Evolutionary conservation across 2,797 vertebrate genomes (phyloP).

Genomic region (Bradypus variegatus): DNA sequence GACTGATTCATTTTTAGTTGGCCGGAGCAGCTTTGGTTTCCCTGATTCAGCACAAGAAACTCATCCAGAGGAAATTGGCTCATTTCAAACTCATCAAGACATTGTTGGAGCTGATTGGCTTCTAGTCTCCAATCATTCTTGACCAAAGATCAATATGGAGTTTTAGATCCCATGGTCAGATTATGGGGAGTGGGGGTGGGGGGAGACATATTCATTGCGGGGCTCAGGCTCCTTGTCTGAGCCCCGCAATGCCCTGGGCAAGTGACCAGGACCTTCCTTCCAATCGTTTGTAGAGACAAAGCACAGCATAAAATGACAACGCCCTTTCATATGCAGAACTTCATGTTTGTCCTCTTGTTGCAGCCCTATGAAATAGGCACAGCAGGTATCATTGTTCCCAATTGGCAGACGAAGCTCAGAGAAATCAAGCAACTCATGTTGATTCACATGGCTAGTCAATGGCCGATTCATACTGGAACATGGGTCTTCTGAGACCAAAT

Average conservation of each 20-base stretch:
- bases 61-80: neutral
- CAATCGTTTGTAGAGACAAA: neutral
- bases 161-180: neutral
- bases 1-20: neutral
- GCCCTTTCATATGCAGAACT: neutral
- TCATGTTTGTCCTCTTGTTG: neutral
- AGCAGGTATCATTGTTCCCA: neutral
- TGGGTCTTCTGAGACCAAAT: neutral
- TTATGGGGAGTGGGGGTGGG: neutral
- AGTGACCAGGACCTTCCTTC: neutral
- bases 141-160: neutral
- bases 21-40: neutral
- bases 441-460: neutral
- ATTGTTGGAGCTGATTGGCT: slow-evolving; percentile 19
- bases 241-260: accelerated
- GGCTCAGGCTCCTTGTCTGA: neutral
- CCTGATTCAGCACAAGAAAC: neutral
- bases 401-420: neutral
- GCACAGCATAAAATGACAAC: neutral
- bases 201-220: neutral
- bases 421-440: neutral
- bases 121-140: slow-evolving; percentile 5
- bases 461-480: neutral
- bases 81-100: neutral
- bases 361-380: neutral